These are phyloP conservation scores for Elephantulus edwardii DNA, from an alignment of 2,113 vertebrate species.

Conservation along the genomic window DNA sequence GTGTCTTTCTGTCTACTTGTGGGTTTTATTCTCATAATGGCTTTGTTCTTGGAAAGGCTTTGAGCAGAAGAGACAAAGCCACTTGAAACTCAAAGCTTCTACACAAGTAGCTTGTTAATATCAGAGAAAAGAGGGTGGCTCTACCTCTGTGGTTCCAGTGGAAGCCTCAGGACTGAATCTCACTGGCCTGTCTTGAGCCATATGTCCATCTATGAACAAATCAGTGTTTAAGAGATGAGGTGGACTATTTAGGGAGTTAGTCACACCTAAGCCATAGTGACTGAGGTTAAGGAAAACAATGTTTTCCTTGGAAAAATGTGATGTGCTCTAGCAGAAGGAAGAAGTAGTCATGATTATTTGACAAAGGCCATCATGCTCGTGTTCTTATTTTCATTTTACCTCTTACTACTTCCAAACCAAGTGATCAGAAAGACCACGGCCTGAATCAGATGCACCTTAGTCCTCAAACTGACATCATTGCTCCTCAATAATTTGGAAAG, in stretches of 20 bases:
- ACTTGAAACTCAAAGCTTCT: neutral
- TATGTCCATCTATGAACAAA: neutral
- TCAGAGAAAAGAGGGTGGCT: neutral
- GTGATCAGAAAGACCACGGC: too few species aligned
- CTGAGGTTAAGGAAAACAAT: neutral
- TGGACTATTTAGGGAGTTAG: neutral
- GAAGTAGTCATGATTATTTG: neutral
- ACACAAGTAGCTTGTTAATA: neutral
- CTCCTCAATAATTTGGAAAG: too few species aligned
- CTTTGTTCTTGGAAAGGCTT: neutral
- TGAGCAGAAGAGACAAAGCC: neutral
- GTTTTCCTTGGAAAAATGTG: neutral
- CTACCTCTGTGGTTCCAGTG: neutral
- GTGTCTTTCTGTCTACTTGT: neutral
- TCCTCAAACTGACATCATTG: too few species aligned
- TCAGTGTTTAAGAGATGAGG: neutral
- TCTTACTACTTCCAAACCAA: neutral
- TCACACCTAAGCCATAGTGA: neutral
- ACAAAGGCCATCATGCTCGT: neutral
- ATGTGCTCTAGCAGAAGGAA: neutral
- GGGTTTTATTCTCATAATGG: neutral
- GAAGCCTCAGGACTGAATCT: neutral
- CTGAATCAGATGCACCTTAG: too few species aligned
- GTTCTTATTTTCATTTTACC: neutral
- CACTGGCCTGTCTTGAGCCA: neutral